These are phyloP conservation scores for Propithecus deckenii DNA, from an alignment of 2,797 vertebrate genomes.

Conservation along the genomic window DNA sequence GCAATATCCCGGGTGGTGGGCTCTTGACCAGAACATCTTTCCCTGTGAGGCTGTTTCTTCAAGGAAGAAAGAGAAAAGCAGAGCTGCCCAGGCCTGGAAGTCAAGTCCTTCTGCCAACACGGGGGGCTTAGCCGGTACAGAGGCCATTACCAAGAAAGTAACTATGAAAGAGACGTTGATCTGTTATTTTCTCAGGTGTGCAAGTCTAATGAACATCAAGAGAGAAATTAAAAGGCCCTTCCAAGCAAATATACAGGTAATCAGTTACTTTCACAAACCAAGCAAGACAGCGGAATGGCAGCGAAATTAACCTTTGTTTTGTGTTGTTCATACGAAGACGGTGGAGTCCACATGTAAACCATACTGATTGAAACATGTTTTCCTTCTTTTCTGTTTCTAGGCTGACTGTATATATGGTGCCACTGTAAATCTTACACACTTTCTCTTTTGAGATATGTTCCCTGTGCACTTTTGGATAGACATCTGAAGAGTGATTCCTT, in stretches of 20 bases:
- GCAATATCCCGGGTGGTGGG: constrained; percentile 82
- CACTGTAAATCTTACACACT: constrained; percentile 47
- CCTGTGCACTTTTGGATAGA: background rate
- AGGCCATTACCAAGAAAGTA: constrained; percentile 49
- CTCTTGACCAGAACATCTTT: constrained; percentile 85
- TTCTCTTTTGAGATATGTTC: constrained; percentile 44
- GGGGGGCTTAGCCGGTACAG: background rate
- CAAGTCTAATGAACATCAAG: constrained; percentile 26
- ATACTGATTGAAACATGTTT: constrained; percentile 24
- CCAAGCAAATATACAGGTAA: background rate
- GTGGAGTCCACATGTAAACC: background rate
- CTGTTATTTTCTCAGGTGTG: constrained; percentile 29
- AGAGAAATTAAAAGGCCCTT: constrained; percentile 59
- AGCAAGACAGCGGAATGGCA: background rate
- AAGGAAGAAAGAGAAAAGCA: constrained; percentile 64
- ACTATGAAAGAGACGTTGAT: constrained; percentile 48
- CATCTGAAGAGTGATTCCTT: constrained; percentile 23
- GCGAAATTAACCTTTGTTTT: constrained; percentile 30
- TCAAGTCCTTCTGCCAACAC: constrained; percentile 15
- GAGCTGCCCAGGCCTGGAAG: background rate
- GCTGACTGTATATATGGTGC: constrained; percentile 20
- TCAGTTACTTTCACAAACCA: background rate
- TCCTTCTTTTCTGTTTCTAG: constrained; percentile 43
- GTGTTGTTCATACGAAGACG: constrained; percentile 20
- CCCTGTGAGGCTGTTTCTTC: constrained; percentile 80